Conservation (phyloP, 2,888 invertebrate species). For the Pammene aurita region DNA sequence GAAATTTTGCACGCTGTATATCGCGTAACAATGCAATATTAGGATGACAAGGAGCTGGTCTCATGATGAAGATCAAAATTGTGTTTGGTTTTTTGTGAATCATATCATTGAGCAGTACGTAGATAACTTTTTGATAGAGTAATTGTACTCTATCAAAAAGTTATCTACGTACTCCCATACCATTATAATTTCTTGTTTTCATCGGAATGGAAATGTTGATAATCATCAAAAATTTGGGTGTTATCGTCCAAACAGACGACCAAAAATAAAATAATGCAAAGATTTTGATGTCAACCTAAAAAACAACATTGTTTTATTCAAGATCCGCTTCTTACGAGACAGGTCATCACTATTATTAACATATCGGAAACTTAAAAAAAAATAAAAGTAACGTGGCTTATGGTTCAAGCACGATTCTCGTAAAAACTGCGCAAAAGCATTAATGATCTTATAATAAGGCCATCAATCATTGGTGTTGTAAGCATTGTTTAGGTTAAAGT, state of each 20-base stretch:
- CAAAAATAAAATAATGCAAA: neutral
- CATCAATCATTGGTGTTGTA: constrained; percentile 27
- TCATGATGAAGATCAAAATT: no score
- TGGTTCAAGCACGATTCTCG: constrained; percentile 30
- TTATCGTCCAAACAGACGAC: neutral
- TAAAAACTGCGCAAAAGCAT: constrained; percentile 21
- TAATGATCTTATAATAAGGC: constrained; percentile 26
- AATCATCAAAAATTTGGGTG: no score
- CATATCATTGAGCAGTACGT: no score
- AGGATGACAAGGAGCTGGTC: no score
- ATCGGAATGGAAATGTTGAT: no score
- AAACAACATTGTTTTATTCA: constrained; percentile 18
- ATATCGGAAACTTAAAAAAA: constrained; percentile 33
- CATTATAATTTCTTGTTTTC: no score
- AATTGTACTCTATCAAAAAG: no score
- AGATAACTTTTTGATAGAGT: no score
- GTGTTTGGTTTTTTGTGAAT: no score
- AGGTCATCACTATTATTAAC: constrained; percentile 36
- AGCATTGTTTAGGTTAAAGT: neutral
- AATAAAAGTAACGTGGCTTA: constrained; percentile 32
- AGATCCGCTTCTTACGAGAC: constrained; percentile 21
- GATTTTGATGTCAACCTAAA: neutral
- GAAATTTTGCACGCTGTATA: no score
- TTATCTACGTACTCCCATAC: no score
- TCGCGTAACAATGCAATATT: no score